Evolutionary conservation across 2,797 vertebrate genomes (phyloP).

Genomic region (Vireo griseus): DNA sequence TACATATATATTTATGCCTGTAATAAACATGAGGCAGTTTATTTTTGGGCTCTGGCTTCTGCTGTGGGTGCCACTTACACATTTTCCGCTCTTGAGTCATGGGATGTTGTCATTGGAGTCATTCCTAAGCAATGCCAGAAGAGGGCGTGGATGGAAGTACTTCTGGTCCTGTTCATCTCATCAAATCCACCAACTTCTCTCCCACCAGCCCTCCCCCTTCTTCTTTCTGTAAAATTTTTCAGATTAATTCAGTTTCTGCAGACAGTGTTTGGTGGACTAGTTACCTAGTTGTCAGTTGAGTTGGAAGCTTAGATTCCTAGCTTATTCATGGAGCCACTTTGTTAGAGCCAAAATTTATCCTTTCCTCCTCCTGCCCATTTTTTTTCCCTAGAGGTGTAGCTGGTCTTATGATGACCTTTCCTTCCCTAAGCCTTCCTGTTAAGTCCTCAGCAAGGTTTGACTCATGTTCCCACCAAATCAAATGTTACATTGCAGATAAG

Average conservation of each 20-base stretch:
- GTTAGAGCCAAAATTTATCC: background rate
- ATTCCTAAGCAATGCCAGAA: background rate
- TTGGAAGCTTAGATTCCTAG: background rate
- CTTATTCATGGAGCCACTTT: background rate
- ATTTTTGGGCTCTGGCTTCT: background rate
- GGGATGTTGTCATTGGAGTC: background rate
- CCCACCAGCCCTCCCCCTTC: accelerated
- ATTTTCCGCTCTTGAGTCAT: background rate
- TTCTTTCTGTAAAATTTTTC: background rate
- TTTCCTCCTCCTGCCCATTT: accelerated
- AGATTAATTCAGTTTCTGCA: background rate
- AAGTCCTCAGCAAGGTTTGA: background rate
- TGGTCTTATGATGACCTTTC: background rate
- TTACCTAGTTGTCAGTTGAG: background rate
- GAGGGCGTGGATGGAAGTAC: background rate
- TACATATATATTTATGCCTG: background rate
- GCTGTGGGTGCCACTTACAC: background rate
- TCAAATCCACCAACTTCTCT: background rate
- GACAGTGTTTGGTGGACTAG: background rate
- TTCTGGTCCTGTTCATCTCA: background rate
- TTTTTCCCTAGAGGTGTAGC: background rate
- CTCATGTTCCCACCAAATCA: background rate
- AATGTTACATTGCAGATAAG: background rate
- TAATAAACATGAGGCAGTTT: background rate
- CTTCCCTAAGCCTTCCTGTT: background rate